Evolutionary conservation across 2,113 vertebrate genomes (phyloP).

Genomic region (Anhinga anhinga): DNA sequence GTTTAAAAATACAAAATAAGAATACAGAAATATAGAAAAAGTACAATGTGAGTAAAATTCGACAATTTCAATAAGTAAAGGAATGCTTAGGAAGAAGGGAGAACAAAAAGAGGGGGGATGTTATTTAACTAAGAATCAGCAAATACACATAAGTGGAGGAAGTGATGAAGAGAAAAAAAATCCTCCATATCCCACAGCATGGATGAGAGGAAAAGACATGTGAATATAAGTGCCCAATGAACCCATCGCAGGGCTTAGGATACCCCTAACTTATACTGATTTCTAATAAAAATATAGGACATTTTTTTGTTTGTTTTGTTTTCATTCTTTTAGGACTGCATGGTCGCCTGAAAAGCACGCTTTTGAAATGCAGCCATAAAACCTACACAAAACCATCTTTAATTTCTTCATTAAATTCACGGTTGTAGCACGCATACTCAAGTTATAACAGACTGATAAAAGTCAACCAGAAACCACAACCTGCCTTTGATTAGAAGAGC

Average conservation of each 20-base stretch:
- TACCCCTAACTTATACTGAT: not conserved
- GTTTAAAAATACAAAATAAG: not conserved
- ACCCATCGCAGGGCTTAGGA: not conserved
- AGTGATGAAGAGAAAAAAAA: not conserved
- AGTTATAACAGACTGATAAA: not conserved
- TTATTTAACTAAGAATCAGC: not conserved
- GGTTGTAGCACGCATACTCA: not conserved
- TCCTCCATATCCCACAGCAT: not conserved
- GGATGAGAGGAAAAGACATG: not conserved
- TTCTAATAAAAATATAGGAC: not conserved
- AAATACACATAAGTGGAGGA: not conserved
- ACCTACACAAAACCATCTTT: not conserved
- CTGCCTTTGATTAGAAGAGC: not conserved
- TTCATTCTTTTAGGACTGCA: not conserved
- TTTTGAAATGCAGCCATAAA: not conserved
- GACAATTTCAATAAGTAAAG: not conserved
- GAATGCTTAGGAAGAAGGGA: not conserved
- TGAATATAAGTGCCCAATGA: not conserved
- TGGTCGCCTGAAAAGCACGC: not conserved
- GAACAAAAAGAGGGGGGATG: not conserved
- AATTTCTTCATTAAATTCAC: not conserved
- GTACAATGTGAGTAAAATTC: not conserved
- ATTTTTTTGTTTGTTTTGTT: not conserved
- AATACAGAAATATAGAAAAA: not conserved
- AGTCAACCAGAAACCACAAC: not conserved